Conservation (phyloP, 2,113 vertebrate genomes). For the Channa maculata region DNA sequence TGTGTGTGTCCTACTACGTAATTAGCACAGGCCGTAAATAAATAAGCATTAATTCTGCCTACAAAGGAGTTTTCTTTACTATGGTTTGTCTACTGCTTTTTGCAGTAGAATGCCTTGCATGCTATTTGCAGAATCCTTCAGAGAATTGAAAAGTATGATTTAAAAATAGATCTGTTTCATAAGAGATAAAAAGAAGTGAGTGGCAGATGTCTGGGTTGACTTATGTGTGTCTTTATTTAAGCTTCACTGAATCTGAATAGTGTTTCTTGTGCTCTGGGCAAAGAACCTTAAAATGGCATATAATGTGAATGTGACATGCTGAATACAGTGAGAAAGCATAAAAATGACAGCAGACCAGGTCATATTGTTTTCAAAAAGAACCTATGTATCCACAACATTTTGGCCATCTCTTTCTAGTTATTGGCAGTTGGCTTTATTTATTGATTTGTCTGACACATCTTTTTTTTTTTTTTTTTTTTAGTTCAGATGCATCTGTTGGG, state of each 20-base stretch:
- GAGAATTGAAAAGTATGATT: not conserved
- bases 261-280: not conserved
- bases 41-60: slow-evolving; percentile 45
- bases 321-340: no score
- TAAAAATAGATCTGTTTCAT: slow-evolving; percentile 27
- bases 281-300: not conserved
- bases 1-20: slow-evolving; percentile 67
- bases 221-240: not conserved
- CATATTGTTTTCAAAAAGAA: no score
- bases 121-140: slow-evolving; percentile 25
- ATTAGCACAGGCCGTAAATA: slow-evolving; percentile 57
- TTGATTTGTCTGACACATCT: no score
- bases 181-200: slow-evolving; percentile 7
- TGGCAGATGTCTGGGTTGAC: slow-evolving; percentile 20
- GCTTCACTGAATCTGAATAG: not conserved
- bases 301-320: not conserved
- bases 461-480: no score
- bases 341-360: no score
- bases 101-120: not conserved
- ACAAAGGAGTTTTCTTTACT: slow-evolving; percentile 34
- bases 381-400: no score
- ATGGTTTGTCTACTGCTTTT: slow-evolving; percentile 21
- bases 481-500: no score
- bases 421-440: no score
- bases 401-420: no score